Base-by-base conservation (phyloP, 2,888 invertebrate species). In the Archaeoteleia sp. region DNA sequence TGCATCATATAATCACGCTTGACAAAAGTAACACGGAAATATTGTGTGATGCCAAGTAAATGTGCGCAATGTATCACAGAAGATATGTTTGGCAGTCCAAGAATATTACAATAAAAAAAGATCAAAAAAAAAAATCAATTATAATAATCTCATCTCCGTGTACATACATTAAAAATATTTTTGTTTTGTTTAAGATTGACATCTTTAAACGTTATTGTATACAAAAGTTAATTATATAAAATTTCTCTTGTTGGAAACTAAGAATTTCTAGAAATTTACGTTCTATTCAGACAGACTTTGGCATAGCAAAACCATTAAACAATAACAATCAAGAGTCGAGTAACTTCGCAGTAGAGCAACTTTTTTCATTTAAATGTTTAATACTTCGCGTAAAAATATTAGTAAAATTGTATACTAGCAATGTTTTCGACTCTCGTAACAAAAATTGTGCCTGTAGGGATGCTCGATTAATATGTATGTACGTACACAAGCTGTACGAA, bases 371-470 rank as follows among this genome's bases (percentile, higher is more conserved):
- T 20, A 17, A 46, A 46, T 29, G 15, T 30, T 46, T 61, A 62
- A 62, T 62, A 66, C 43, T 43, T 57, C 27, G 27, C 53, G 62
- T 62, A 58, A 54, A 67, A 67, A 61, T 39, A 51, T 62, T 43
- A 13, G 35, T 42, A 49, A 37, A 40, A 53, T 58, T 37, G 35
- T 48, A 68, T 51, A 68, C 30, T 35, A 17, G 48, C 51, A 55
- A 42, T 42, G 23, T n/a, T 27, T 34, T 43, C n/a, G 10, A 14
- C 25, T 17, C 29, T 46, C 42, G 37, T 53, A 54, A 53, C 27
- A 51, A 65, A 69, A 62, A 55, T 49, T 71, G 65, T 71, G 65
- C 58, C 17, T 54, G 53, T 54, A 48, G 48, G n/a, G n/a, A 46
- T 65, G 23, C 45, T 67, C 35, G 27, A 32, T 62, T 45, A 43